phyloP scores from a whole-genome alignment of 2,113 vertebrate species.

The Xenus cinereus region DNA sequence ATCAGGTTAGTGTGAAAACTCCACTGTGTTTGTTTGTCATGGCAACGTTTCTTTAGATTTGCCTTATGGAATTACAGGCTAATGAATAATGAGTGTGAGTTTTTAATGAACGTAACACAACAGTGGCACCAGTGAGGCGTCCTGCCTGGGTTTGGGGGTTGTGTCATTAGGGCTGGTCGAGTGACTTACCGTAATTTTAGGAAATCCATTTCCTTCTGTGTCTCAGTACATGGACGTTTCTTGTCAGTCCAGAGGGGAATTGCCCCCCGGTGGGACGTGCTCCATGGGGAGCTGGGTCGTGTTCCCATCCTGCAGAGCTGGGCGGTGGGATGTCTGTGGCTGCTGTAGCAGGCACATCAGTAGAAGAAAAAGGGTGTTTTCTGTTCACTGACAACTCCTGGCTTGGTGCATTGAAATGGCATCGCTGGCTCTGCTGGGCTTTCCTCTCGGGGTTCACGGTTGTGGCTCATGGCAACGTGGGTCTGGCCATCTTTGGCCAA shows the following conservation, averaged over 20 bases:
- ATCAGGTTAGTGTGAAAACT: background rate
- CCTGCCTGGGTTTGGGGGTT: background rate
- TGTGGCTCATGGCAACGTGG: background rate
- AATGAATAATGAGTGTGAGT: background rate
- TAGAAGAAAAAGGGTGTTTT: background rate
- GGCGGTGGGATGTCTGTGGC: background rate
- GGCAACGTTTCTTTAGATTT: background rate
- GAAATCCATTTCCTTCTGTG: background rate
- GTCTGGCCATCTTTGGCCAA: background rate
- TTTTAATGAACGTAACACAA: background rate
- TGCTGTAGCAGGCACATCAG: background rate
- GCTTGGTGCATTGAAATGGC: background rate
- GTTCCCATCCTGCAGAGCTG: background rate
- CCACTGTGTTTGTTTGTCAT: background rate
- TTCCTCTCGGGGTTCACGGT: background rate
- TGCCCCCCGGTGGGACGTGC: background rate
- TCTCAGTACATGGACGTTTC: background rate
- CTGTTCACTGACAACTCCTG: background rate
- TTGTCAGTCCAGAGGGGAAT: background rate
- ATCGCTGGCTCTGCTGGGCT: background rate
- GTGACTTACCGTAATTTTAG: background rate
- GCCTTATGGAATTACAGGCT: background rate
- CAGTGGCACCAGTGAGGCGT: background rate
- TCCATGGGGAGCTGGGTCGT: background rate
- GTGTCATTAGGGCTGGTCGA: background rate